Evolutionary conservation across 2,888 invertebrate genomes (phyloP).

Genomic region (Leptopterna dolabrata): DNA sequence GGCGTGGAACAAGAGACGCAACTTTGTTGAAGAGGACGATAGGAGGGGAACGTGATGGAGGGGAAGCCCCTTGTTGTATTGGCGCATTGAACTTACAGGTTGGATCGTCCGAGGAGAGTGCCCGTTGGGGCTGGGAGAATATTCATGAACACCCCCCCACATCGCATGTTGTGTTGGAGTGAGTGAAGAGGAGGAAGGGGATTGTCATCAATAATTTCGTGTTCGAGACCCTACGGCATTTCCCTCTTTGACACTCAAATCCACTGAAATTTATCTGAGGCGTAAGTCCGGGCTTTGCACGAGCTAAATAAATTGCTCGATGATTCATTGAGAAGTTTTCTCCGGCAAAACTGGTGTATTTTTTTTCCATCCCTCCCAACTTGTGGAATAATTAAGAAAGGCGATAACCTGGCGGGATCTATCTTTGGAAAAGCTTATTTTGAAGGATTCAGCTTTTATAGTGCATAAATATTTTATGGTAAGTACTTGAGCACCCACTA

Average conservation of each 20-base stretch:
- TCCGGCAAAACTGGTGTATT: background rate
- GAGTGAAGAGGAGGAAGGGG: background rate
- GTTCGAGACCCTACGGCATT: background rate
- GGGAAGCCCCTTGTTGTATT: background rate
- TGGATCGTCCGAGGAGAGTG: background rate
- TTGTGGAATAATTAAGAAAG: background rate
- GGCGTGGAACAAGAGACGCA: background rate
- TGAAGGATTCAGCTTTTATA: background rate
- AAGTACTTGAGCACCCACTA: no score
- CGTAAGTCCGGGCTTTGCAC: background rate
- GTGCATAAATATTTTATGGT: no score
- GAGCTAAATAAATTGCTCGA: conserved; percentile 2
- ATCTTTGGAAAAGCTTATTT: background rate
- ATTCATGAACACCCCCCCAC: background rate
- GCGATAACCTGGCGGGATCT: no score
- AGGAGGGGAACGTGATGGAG: background rate
- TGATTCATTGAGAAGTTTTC: conserved; percentile 22
- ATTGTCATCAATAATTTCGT: conserved; percentile 32
- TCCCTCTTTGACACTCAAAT: conserved; percentile 33
- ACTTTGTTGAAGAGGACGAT: background rate
- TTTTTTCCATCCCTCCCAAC: background rate
- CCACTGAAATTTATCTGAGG: conserved; percentile 22
- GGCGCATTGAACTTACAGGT: background rate
- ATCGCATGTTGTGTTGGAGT: background rate
- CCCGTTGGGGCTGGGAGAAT: background rate